Conservation (phyloP, 2,888 invertebrate genomes). For the Mactromeris polynyma region DNA sequence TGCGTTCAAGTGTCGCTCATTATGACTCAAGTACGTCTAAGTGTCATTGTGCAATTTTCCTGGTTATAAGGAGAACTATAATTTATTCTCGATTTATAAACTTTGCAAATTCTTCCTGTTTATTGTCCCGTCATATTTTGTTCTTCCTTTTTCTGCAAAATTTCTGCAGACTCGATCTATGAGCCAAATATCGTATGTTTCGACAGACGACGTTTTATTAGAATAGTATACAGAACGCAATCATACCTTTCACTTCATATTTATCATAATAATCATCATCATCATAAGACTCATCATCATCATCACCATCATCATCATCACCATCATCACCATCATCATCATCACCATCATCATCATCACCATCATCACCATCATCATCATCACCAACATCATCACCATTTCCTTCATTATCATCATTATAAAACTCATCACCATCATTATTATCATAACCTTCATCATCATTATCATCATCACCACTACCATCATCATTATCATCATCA, state of each 20-base stretch:
- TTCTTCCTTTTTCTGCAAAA: background rate
- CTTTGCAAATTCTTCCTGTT: background rate
- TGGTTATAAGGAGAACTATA: background rate
- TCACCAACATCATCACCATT: background rate
- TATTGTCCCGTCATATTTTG: background rate
- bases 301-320: background rate
- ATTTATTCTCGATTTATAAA: background rate
- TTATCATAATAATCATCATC: no score
- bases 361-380: background rate
- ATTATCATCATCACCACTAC: background rate
- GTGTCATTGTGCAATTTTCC: constrained; percentile 17
- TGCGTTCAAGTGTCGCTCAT: background rate
- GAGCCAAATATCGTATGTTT: no score
- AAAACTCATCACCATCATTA: background rate
- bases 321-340: background rate
- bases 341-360: background rate
- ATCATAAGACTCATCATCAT: no score
- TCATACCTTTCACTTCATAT: no score
- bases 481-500: background rate
- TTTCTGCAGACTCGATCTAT: background rate
- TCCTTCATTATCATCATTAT: background rate
- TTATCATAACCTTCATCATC: background rate
- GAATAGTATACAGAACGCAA: no score
- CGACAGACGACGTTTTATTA: no score
- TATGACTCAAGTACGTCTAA: background rate